Base-by-base conservation (phyloP, 2,797 vertebrate genomes). In the Pseudochirops corinnae region DNA sequence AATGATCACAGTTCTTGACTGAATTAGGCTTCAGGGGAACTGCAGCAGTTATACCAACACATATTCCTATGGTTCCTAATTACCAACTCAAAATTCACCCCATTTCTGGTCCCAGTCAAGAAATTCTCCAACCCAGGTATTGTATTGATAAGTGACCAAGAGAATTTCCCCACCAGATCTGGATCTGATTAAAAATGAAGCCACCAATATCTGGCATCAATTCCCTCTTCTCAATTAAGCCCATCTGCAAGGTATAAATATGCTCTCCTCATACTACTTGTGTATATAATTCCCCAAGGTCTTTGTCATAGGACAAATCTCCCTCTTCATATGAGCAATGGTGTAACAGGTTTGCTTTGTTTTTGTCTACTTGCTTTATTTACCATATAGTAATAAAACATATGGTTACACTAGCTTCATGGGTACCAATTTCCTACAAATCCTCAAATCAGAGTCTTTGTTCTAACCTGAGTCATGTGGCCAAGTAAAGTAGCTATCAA, bases 341-440 rank as follows among this genome's bases (percentile, higher is more conserved):
- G 0, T 6, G 3, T 62, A n/a, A 7, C 52, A 16, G 0, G 1
- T 11, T 26, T 1, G 5, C 56, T 12, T 92, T n/a, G 0, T 21
- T 53, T 92, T 52, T 33, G 0, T 53, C 39, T 24, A 1, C 31
- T 24, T 60, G 0, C 13, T 57, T 1, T 46, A 46, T 46, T 60
- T 33, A 53, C 28, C 39, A 0, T 5, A 24, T 21, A 39, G 18
- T 39, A 82, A 39, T 74, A 74, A 74, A 82, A 10, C 67, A 46
- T 46, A 24, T 24, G n/a, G 2, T 46, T 24, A 18, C 10, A 39
- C 67, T 82, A 21, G 7, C n/a, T 82, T 82, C 16, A 21, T 82
- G 6, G 46, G 7, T 82, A 24, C 67, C n/a, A 46, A 21, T 46
- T 39, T 82, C n/a, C 67, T 46, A 82, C 39, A 82, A 82, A 21